Percentiles rank a stretch among this genome's conserved stretches.
Conservation (phyloP, 2,113 vertebrate species). For the Ardeotis arabs region DNA sequence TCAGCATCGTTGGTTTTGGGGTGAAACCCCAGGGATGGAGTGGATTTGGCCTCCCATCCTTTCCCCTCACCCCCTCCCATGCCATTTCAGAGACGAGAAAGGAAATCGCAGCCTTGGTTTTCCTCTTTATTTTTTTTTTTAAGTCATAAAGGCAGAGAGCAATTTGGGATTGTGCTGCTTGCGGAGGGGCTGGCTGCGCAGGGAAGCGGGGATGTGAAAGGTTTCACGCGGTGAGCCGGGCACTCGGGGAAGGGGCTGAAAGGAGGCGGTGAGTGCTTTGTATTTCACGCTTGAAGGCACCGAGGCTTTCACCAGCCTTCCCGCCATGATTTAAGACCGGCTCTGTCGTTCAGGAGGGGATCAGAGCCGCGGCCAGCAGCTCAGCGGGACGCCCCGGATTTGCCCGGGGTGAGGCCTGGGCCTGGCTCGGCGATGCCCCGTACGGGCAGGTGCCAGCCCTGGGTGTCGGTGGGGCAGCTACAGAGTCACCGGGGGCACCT, state of each 20-base stretch:
- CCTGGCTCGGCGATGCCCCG: background rate
- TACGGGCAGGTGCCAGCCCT: background rate
- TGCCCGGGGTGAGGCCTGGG: background rate
- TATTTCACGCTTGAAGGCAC: conserved; percentile 66
- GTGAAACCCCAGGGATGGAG: no score
- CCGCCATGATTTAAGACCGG: conserved; percentile 33
- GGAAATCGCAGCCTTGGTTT: background rate
- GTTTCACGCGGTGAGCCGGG: conserved; percentile 55
- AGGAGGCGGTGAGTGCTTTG: conserved; percentile 62
- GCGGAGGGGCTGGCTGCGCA: background rate
- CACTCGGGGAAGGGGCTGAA: conserved; percentile 58
- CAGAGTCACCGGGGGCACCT: background rate
- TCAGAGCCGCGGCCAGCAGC: background rate
- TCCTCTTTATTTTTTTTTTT: background rate
- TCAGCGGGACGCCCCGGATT: background rate
- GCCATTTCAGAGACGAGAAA: background rate
- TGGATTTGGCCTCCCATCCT: background rate
- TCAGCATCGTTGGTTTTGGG: background rate
- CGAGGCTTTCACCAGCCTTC: conserved; percentile 55
- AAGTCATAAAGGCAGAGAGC: conserved; percentile 10
- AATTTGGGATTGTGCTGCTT: background rate
- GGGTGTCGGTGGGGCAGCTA: background rate
- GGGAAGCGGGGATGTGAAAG: conserved; percentile 49
- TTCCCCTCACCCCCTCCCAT: background rate
- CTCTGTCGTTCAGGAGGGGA: conserved; percentile 1